A percentile compares a stretch with the other conserved stretches of the same genome.
Conservation (phyloP, 2,888 invertebrate genomes). For the Allophyes oxyacanthae region DNA sequence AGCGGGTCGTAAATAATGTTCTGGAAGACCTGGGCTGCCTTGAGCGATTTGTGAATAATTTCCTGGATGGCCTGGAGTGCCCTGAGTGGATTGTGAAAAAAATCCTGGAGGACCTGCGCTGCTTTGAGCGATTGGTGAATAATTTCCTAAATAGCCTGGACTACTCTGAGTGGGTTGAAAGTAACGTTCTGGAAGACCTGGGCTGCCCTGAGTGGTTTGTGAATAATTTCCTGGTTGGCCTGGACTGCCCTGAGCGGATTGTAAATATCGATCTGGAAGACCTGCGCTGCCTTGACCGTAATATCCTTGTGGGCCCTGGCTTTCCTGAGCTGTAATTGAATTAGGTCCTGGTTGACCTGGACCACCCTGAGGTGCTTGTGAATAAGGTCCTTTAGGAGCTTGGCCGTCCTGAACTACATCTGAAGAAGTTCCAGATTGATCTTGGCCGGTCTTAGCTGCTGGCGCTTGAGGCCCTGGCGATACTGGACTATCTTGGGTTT, state of each 20-base stretch:
- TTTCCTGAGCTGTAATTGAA: not conserved
- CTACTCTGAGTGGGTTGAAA: not conserved
- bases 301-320: not conserved
- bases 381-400: not conserved
- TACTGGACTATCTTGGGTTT: not conserved
- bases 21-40: not conserved
- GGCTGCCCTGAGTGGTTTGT: not conserved
- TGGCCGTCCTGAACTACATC: not conserved
- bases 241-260: not conserved
- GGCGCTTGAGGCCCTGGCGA: not conserved
- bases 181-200: no score
- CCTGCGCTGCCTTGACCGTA: not conserved
- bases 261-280: no score
- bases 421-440: not conserved
- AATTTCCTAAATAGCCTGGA: no score
- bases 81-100: not conserved
- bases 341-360: not conserved
- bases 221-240: not conserved
- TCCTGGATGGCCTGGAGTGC: no score
- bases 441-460: not conserved
- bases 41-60: not conserved
- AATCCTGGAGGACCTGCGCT: not conserved
- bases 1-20: not conserved
- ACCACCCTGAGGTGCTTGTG: not conserved
- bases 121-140: not conserved